These are phyloP conservation scores for Ceyx margarethae DNA, from an alignment of 2,113 vertebrate species.

Conservation along the genomic window DNA sequence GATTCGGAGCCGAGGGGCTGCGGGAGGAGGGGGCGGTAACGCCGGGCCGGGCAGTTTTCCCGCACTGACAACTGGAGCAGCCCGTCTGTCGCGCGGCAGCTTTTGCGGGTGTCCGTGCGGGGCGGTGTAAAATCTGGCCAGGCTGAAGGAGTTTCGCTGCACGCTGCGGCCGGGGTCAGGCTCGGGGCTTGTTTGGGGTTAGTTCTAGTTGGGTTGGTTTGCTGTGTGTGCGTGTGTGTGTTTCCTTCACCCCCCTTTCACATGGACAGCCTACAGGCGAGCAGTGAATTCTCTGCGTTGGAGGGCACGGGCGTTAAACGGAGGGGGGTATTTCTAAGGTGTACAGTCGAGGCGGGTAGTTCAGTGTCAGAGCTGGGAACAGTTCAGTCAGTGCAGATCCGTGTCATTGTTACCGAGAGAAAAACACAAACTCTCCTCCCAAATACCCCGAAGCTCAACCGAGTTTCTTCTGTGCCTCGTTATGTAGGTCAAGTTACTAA, in stretches of 20 bases:
- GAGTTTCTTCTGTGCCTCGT: conserved; percentile 40
- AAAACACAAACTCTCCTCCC: background rate
- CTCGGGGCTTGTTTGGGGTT: too few relatives aligned
- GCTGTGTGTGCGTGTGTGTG: too few relatives aligned
- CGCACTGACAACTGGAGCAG: too few relatives aligned
- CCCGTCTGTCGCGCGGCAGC: too few relatives aligned
- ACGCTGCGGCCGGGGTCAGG: too few relatives aligned
- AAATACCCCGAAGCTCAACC: conserved; percentile 18
- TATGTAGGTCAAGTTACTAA: conserved; percentile 57
- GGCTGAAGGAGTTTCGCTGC: too few relatives aligned
- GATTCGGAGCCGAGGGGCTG: background rate
- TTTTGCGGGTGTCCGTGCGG: too few relatives aligned
- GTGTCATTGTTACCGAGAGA: background rate
- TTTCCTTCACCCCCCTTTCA: background rate
- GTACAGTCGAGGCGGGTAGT: background rate
- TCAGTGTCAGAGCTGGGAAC: background rate
- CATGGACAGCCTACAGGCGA: background rate
- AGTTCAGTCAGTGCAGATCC: background rate
- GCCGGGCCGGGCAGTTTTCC: too few relatives aligned
- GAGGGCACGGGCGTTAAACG: background rate
- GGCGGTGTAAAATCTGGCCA: too few relatives aligned
- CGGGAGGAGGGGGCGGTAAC: background rate
- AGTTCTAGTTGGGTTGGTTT: too few relatives aligned
- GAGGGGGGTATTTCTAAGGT: background rate
- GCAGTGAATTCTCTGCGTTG: background rate